These are phyloP conservation scores for Thalassophryne amazonica DNA, from an alignment of 2,797 vertebrate genomes.

Conservation along the genomic window DNA sequence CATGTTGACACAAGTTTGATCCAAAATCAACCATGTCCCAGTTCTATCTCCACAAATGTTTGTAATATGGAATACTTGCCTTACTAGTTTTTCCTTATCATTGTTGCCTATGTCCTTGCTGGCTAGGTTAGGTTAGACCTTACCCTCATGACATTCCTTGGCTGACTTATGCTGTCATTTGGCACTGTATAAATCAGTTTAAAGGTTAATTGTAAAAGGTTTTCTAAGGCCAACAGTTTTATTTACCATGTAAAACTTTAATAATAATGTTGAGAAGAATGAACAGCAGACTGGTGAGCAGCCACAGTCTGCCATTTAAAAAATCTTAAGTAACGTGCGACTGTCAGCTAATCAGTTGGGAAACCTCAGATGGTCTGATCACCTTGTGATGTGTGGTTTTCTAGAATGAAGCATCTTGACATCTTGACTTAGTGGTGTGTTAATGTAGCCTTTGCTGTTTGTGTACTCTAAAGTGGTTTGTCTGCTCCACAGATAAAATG, in stretches of 20 bases:
- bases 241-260: too few species aligned
- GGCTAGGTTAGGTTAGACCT: too few species aligned
- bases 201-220: too few species aligned
- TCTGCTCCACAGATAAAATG: conserved; percentile 87
- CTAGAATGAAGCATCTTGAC: not conserved
- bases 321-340: not conserved
- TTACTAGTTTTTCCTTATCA: too few species aligned
- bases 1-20: conserved; percentile 13
- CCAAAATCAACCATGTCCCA: conserved; percentile 27
- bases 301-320: not conserved
- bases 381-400: not conserved
- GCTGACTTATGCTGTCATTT: too few species aligned
- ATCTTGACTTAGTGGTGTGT: not conserved
- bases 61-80: too few species aligned
- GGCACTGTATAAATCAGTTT: too few species aligned
- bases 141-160: too few species aligned
- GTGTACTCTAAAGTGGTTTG: not conserved
- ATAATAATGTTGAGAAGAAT: too few species aligned
- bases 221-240: too few species aligned
- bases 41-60: conserved; percentile 44
- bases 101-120: too few species aligned
- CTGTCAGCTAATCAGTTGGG: not conserved
- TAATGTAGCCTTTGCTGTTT: not conserved
- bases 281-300: not conserved
- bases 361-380: not conserved